These are phyloP conservation scores for Pterocles burchelli DNA, from an alignment of 2,113 vertebrate species.

Conservation along the genomic window DNA sequence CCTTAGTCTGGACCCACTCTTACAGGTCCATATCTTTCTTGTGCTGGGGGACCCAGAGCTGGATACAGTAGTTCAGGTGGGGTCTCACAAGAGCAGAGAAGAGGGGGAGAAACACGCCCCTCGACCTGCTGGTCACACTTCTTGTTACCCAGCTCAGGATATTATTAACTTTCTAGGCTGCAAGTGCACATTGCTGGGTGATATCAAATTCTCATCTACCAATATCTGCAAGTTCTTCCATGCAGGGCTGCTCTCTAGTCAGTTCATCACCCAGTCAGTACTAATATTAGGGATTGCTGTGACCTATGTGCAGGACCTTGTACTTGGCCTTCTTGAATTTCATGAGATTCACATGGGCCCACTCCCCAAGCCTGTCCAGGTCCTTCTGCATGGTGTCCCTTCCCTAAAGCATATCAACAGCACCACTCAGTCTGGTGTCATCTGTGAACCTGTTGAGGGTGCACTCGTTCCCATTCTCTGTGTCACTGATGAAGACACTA, in stretches of 20 bases:
- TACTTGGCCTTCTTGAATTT: background rate
- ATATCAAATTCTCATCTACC: background rate
- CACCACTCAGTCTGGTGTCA: background rate
- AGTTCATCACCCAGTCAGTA: background rate
- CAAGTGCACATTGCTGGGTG: background rate
- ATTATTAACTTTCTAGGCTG: background rate
- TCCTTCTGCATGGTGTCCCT: background rate
- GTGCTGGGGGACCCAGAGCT: background rate
- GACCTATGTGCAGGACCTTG: background rate
- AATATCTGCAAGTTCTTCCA: background rate
- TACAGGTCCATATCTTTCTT: background rate
- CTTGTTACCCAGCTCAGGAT: background rate
- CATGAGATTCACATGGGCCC: background rate
- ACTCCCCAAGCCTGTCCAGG: too few relatives aligned
- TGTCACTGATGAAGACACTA: background rate
- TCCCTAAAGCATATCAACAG: background rate
- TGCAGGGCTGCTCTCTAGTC: background rate
- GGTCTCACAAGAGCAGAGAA: background rate
- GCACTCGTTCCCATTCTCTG: background rate
- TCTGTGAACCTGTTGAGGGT: background rate
- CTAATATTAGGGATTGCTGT: background rate
- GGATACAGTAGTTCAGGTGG: background rate
- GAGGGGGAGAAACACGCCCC: background rate
- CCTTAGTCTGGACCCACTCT: background rate
- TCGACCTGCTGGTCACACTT: background rate